Evolutionary conservation across 2,113 vertebrate species (phyloP).

Genomic region (Proteles cristata): DNA sequence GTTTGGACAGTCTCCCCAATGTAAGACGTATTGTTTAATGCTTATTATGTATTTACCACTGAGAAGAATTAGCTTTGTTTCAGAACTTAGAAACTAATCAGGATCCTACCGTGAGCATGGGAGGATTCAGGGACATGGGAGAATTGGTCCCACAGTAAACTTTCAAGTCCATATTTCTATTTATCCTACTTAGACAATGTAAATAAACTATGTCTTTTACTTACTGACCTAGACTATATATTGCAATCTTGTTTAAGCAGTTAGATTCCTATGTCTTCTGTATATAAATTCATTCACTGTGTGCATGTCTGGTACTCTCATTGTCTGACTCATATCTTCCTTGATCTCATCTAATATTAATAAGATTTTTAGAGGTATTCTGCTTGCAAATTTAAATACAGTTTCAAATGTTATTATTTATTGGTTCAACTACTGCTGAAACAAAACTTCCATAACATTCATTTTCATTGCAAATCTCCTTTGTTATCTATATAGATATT

Average conservation of each 20-base stretch:
- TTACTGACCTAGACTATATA: background rate
- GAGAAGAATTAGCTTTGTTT: background rate
- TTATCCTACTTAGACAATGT: background rate
- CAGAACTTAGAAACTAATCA: background rate
- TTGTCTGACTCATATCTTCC: background rate
- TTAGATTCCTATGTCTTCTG: background rate
- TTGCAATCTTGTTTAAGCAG: background rate
- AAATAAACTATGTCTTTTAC: background rate
- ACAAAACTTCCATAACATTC: background rate
- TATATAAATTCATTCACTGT: background rate
- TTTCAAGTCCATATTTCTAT: background rate
- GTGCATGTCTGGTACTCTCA: background rate
- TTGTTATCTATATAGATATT: background rate
- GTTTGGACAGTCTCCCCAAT: background rate
- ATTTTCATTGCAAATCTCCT: background rate
- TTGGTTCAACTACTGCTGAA: background rate
- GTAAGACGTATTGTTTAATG: background rate
- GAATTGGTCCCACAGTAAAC: background rate
- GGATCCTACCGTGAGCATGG: background rate
- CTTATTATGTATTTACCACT: background rate
- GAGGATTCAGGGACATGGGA: rapidly evolving
- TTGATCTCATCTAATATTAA: background rate
- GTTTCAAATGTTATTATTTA: background rate
- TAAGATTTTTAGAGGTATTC: background rate
- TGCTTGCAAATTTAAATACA: background rate